phyloP scores from a whole-genome alignment of 2,888 invertebrate genomes.

The Rosalia funebris region DNA sequence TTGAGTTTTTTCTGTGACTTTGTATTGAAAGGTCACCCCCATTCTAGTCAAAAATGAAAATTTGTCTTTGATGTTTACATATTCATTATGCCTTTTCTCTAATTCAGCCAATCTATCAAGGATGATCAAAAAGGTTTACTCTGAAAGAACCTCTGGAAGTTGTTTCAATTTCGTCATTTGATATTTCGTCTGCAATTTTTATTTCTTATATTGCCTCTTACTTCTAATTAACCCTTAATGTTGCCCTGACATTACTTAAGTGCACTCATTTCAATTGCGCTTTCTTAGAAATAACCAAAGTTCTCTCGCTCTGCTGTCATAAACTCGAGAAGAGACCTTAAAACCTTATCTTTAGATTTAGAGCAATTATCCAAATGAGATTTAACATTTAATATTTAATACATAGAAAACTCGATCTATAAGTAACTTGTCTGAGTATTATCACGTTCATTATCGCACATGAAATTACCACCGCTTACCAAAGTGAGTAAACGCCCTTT shows the following conservation, averaged over 20 bases:
- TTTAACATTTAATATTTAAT: no score
- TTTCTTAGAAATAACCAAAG: conserved; percentile 41
- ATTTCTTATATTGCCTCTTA: no score
- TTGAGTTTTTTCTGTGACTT: conserved; percentile 29
- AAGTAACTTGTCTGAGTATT: no score
- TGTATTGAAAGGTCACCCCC: conserved; percentile 22
- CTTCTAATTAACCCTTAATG: conserved; percentile 28
- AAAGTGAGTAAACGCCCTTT: no score
- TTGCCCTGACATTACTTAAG: conserved; percentile 17
- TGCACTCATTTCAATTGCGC: conserved; percentile 29
- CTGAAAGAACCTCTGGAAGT: conserved; percentile 25
- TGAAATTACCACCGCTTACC: no score
- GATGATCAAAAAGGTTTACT: conserved; percentile 23
- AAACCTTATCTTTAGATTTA: no score
- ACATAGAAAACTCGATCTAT: no score
- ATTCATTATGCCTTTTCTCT: conserved; percentile 28
- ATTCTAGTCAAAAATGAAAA: conserved; percentile 23
- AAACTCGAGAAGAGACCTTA: conserved; percentile 27
- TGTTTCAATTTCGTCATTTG: conserved; percentile 28
- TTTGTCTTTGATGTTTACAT: conserved; percentile 20
- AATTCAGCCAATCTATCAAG: conserved; percentile 31
- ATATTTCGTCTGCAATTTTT: conserved; percentile 26
- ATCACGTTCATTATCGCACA: no score
- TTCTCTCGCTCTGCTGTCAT: conserved; percentile 30
- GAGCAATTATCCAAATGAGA: no score